phyloP scores from a whole-genome alignment of 2,797 vertebrate species.

The Chaetodon trifasciatus region DNA sequence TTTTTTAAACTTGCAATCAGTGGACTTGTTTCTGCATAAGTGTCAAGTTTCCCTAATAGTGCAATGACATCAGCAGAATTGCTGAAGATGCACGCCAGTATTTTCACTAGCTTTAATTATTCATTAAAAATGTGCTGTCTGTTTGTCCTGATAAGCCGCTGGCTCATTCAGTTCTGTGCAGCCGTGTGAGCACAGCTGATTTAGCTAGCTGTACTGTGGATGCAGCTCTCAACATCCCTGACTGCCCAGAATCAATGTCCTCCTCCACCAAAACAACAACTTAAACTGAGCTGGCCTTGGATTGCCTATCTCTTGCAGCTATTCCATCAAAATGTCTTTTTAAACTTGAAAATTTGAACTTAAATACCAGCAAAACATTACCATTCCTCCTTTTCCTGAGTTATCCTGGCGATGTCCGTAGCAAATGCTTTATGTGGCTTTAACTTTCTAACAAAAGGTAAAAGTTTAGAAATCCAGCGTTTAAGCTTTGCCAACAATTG shows the following conservation, averaged over 20 bases:
- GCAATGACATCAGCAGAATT: conserved; percentile 67
- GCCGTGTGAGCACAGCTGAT: conserved; percentile 60
- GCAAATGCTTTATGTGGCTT: conserved; percentile 42
- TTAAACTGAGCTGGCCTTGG: conserved; percentile 43
- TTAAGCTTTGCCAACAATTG: conserved; percentile 60
- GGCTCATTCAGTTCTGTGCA: conserved; percentile 65
- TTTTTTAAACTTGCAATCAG: conserved; percentile 45
- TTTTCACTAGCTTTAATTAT: conserved; percentile 76
- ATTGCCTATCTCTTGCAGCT: conserved; percentile 37
- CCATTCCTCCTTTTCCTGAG: background rate
- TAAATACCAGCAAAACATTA: conserved; percentile 39
- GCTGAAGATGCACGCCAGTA: conserved; percentile 61
- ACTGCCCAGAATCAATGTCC: conserved; percentile 55
- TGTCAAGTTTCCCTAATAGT: conserved; percentile 60
- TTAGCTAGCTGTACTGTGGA: conserved; percentile 55
- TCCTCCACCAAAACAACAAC: conserved; percentile 53
- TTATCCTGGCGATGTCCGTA: conserved; percentile 39
- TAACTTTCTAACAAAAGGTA: conserved; percentile 55
- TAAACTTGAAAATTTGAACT: conserved; percentile 43
- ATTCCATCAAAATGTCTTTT: conserved; percentile 53
- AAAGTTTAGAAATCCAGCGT: conserved; percentile 62
- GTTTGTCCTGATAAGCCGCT: conserved; percentile 76
- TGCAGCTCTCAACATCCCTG: conserved; percentile 49
- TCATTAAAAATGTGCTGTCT: conserved; percentile 79
- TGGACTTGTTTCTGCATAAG: conserved; percentile 46